Conservation (phyloP, 2,797 vertebrate genomes). For the Eremophila alpestris region DNA sequence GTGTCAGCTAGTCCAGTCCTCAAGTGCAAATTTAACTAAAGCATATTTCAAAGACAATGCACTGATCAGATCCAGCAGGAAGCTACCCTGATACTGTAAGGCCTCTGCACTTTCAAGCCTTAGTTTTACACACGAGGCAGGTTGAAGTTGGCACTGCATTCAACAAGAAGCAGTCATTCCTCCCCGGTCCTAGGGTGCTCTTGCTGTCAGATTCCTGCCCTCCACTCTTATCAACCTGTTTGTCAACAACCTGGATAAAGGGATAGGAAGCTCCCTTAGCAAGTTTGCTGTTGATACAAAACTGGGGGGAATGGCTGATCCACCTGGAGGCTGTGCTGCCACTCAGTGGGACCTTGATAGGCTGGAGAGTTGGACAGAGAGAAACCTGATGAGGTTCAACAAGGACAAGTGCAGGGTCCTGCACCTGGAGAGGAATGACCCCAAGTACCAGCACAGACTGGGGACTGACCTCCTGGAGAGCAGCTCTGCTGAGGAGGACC, state of each 20-base stretch:
- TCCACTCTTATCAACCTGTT: not conserved
- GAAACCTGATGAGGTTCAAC: not conserved
- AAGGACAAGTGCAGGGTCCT: not conserved
- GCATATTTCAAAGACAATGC: not conserved
- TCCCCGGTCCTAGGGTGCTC: not conserved
- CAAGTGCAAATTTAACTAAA: not conserved
- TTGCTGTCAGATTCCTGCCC: not conserved
- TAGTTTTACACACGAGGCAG: not conserved
- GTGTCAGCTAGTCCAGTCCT: not conserved
- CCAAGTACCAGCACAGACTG: not conserved
- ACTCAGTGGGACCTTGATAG: not conserved
- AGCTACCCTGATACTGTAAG: no score
- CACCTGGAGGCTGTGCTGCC: not conserved
- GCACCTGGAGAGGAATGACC: not conserved
- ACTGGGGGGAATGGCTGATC: not conserved
- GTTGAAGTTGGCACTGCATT: not conserved
- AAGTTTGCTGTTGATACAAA: not conserved
- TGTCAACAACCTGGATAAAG: not conserved
- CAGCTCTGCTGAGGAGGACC: not conserved
- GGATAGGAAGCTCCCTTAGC: not conserved
- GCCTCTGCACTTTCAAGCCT: not conserved
- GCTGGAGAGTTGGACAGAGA: not conserved
- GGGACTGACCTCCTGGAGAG: not conserved
- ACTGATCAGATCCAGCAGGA: not conserved
- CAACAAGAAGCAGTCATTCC: not conserved